Conservation (phyloP, 2,888 invertebrate genomes). For the Leptinotarsa rubiginosa region DNA sequence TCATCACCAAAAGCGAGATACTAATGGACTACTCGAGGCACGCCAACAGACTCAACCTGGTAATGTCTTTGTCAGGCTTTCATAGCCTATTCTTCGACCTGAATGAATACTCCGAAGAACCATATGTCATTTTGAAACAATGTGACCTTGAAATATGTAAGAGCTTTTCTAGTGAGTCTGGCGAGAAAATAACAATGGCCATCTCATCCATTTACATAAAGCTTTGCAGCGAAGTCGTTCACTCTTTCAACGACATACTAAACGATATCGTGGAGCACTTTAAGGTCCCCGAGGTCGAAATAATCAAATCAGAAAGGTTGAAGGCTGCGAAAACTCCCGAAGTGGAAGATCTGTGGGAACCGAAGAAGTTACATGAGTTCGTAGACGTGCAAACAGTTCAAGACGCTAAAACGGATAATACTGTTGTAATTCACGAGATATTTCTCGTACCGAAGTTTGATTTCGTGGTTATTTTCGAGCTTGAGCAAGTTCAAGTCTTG, state of each 20-base stretch:
- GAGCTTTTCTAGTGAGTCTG: conserved; percentile 74
- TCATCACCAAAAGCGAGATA: conserved; percentile 76
- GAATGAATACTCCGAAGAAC: conserved; percentile 61
- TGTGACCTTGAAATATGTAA: conserved; percentile 79
- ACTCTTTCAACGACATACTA: conserved; percentile 73
- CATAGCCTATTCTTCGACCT: conserved; percentile 67
- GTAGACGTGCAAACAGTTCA: conserved; percentile 36
- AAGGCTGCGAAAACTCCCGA: conserved; percentile 39
- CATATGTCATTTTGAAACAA: conserved; percentile 74
- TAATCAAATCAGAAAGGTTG: conserved; percentile 39
- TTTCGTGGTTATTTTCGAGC: conserved; percentile 74
- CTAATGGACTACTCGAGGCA: conserved; percentile 78
- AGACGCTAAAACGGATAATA: conserved; percentile 42
- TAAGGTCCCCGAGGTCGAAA: conserved; percentile 60
- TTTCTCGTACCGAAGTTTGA: conserved; percentile 67
- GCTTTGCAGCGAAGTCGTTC: conserved; percentile 79
- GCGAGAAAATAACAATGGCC: conserved; percentile 73
- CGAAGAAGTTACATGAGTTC: conserved; percentile 71
- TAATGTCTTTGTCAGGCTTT: conserved; percentile 72
- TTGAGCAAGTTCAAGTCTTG: conserved; percentile 72
- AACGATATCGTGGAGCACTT: conserved; percentile 65
- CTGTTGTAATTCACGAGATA: conserved; percentile 42
- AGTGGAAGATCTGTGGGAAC: conserved; percentile 77
- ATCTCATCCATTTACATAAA: conserved; percentile 79
- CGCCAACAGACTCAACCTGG: conserved; percentile 73